Conservation (phyloP, 2,888 invertebrate species). For the Dione vanillae region DNA sequence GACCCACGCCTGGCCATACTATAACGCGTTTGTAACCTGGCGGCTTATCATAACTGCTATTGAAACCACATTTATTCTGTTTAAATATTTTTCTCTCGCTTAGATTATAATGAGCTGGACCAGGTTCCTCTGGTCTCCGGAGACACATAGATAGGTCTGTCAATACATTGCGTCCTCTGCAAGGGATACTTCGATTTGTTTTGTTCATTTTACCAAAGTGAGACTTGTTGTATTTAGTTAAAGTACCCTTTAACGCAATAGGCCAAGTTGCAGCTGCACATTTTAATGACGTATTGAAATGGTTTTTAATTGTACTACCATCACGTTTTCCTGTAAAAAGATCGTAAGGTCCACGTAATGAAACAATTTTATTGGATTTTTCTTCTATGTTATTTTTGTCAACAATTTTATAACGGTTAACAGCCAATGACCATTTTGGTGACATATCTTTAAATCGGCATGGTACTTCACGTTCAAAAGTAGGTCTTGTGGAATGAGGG, state of each 20-base stretch:
- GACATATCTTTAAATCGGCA: conserved; percentile 67
- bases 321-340: conserved; percentile 81
- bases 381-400: conserved; percentile 68
- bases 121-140: conserved; percentile 77
- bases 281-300: conserved; percentile 68
- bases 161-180: conserved; percentile 75
- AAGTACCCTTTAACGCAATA: conserved; percentile 59
- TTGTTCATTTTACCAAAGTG: conserved; percentile 72
- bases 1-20: conserved; percentile 76
- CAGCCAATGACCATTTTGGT: conserved; percentile 68
- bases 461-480: conserved; percentile 68
- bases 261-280: conserved; percentile 71
- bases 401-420: conserved; percentile 68
- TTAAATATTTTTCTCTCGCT: conserved; percentile 56
- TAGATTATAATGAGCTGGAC: conserved; percentile 76
- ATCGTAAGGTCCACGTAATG: conserved; percentile 72
- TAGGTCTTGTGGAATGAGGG: conserved; percentile 64
- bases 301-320: conserved; percentile 78
- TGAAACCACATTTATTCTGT: conserved; percentile 63
- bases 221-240: conserved; percentile 65
- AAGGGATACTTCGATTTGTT: conserved; percentile 62
- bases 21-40: conserved; percentile 65
- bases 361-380: conserved; percentile 68
- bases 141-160: conserved; percentile 78
- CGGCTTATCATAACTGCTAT: conserved; percentile 70